These are phyloP conservation scores for Microcebus murinus DNA, from an alignment of 2,113 vertebrate genomes.

Conservation along the genomic window DNA sequence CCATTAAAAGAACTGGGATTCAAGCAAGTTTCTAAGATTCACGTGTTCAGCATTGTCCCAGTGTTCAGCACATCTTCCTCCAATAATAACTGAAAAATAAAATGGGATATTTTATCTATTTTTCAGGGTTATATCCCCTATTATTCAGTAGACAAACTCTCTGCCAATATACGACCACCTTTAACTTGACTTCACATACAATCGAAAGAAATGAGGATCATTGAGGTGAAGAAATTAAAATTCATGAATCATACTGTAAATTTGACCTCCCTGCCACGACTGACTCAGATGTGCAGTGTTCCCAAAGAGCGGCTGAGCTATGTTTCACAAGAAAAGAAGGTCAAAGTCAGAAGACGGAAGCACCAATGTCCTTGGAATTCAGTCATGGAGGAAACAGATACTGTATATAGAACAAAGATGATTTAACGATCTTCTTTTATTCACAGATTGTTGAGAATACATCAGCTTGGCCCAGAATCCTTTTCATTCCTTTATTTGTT, in stretches of 20 bases:
- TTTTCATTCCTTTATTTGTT: background rate
- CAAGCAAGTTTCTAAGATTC: background rate
- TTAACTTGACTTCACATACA: constrained; percentile 45
- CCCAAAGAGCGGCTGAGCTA: background rate
- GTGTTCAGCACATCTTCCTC: background rate
- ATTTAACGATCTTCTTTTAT: background rate
- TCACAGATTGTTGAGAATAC: background rate
- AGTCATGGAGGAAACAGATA: background rate
- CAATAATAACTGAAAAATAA: background rate
- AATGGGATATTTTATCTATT: constrained; percentile 1
- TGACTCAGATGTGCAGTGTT: background rate
- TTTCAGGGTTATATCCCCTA: background rate
- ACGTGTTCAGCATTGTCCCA: background rate
- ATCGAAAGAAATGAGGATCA: constrained; percentile 33
- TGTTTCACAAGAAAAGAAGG: constrained; percentile 37
- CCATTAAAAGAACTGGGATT: background rate
- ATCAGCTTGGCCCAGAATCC: background rate
- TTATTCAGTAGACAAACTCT: background rate
- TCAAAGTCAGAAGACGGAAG: background rate
- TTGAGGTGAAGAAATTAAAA: constrained; percentile 60
- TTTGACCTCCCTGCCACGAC: background rate
- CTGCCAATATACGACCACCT: background rate
- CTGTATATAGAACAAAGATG: background rate
- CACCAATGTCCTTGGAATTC: background rate
- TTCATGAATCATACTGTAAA: constrained; percentile 28